Conservation (phyloP, 92 coral and sea anemone species). For the Metridium senile region DNA sequence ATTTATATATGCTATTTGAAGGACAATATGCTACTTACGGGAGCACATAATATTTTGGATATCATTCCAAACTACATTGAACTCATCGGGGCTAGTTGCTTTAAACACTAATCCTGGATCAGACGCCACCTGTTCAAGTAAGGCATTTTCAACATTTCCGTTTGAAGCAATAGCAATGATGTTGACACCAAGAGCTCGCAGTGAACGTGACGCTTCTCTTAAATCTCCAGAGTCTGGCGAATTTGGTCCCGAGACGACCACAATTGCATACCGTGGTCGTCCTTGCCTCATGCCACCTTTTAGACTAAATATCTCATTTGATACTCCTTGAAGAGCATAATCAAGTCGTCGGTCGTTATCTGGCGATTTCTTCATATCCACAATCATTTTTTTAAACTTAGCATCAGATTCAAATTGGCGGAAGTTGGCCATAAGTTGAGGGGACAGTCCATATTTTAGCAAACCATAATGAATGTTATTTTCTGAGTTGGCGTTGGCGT, state of each 20-base stretch:
- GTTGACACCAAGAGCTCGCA: conserved; percentile 17
- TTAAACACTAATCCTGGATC: conserved; percentile 27
- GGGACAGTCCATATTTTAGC: conserved; percentile 41
- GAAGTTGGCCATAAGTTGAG: conserved; percentile 25
- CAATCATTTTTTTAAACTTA: conserved; percentile 25
- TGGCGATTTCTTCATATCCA: conserved; percentile 22
- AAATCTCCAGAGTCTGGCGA: conserved; percentile 40
- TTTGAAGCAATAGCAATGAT: conserved; percentile 39
- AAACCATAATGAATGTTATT: conserved; percentile 41
- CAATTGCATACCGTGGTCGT: conserved; percentile 30
- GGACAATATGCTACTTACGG: too few species aligned
- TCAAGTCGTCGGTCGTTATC: conserved; percentile 37
- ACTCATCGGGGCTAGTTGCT: conserved; percentile 19
- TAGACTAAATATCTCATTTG: conserved; percentile 25
- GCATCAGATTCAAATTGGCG: conserved; percentile 39
- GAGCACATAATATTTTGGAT: conserved; percentile 35
- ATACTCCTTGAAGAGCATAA: conserved; percentile 21
- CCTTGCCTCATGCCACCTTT: conserved; percentile 58
- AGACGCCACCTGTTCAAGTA: conserved; percentile 17
- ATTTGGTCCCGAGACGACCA: conserved; percentile 31
- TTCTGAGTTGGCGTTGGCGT: conserved; percentile 39
- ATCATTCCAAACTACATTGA: conserved; percentile 10
- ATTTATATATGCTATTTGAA: too few species aligned
- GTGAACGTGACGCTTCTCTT: conserved; percentile 22
- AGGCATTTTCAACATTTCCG: conserved; percentile 24